A percentile compares a stretch with the other conserved stretches of the same genome.
Conservation (phyloP, 2,797 vertebrate species). For the Enteromius radiatus region DNA sequence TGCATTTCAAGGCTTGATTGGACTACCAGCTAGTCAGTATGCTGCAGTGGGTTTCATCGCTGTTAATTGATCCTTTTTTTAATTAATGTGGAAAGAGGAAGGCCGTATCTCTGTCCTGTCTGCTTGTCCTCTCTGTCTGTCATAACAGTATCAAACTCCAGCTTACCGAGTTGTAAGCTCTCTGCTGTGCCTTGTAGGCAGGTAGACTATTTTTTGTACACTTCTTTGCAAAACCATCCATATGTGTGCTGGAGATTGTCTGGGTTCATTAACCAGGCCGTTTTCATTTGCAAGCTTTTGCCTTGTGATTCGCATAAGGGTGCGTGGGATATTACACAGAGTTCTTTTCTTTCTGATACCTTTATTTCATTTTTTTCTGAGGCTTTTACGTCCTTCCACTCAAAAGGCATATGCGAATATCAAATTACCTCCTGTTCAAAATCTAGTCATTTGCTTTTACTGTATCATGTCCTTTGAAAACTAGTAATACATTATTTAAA, state of each 20-base stretch:
- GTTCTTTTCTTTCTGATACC: constrained; percentile 54
- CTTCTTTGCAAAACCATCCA: constrained; percentile 67
- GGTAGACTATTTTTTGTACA: constrained; percentile 76
- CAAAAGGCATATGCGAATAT: constrained; percentile 49
- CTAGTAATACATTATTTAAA: constrained; percentile 40
- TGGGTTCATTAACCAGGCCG: constrained; percentile 75
- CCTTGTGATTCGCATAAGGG: constrained; percentile 74
- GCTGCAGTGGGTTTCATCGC: constrained; percentile 80
- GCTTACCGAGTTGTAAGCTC: constrained; percentile 67
- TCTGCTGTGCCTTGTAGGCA: constrained; percentile 72
- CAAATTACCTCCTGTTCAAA: constrained; percentile 61
- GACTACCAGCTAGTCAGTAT: constrained; percentile 80
- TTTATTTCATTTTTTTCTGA: constrained; percentile 55
- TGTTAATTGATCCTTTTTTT: constrained; percentile 87
- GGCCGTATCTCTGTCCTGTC: constrained; percentile 78
- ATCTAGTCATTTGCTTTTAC: constrained; percentile 32
- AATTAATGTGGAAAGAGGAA: constrained; percentile 85
- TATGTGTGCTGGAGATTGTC: constrained; percentile 63
- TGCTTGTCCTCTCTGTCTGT: constrained; percentile 77
- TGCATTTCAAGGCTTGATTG: constrained; percentile 85
- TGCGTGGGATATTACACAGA: constrained; percentile 73
- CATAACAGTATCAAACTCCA: constrained; percentile 77
- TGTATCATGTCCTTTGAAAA: constrained; percentile 18
- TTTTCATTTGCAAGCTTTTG: constrained; percentile 76
- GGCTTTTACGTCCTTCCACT: constrained; percentile 64